A percentile compares a stretch with the other conserved stretches of the same genome.
phyloP scores from a whole-genome alignment of 1,140 invertebrate genomes.

The Neodiprion virginianus region DNA sequence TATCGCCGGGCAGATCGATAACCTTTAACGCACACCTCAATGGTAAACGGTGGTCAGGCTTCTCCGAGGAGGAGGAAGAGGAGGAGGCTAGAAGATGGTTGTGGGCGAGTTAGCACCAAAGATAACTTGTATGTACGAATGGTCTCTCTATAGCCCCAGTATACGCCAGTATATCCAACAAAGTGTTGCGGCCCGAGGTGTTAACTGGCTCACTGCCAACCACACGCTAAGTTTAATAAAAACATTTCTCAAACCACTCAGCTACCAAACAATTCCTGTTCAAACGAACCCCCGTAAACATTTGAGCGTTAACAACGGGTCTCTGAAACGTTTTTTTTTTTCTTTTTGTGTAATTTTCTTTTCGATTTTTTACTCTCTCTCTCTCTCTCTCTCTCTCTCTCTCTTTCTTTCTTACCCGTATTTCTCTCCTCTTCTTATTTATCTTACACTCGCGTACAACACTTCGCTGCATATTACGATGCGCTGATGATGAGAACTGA shows the following conservation, averaged over 20 bases:
- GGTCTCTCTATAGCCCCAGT: background rate
- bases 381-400: no score
- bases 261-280: background rate
- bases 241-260: conserved; percentile 2
- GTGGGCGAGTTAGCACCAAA: background rate
- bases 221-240: conserved; percentile 1
- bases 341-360: no score
- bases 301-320: background rate
- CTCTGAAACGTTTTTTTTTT: no score
- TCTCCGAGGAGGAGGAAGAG: no score
- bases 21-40: no score
- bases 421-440: no score
- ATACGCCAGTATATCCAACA: background rate
- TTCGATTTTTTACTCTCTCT: no score
- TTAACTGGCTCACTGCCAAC: conserved; percentile 1
- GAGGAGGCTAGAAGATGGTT: background rate
- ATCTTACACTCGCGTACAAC: no score
- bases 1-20: no score
- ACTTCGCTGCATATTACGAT: no score
- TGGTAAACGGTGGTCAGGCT: background rate
- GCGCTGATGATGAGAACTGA: no score
- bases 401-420: no score
- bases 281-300: background rate
- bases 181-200: background rate
- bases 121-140: background rate